Evolutionary conservation across 2,888 invertebrate species (phyloP).

Genomic region (Cyaniris semiargus): DNA sequence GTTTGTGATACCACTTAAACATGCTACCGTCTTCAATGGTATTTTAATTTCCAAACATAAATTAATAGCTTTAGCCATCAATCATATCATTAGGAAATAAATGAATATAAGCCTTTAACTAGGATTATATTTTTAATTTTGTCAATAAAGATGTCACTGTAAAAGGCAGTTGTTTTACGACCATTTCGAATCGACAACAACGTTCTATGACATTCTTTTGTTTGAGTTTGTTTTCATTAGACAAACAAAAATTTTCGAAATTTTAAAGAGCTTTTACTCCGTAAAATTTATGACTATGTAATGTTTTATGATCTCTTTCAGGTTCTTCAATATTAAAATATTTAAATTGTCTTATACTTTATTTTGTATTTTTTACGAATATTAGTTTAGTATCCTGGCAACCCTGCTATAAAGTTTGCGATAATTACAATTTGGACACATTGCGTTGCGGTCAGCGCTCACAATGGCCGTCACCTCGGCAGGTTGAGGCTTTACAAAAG

Average conservation of each 20-base stretch:
- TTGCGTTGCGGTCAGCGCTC: slow-evolving; percentile 46
- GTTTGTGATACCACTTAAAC: slow-evolving; percentile 45
- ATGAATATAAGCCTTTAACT: neutral
- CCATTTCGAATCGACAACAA: neutral
- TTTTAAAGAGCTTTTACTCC: neutral
- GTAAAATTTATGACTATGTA: neutral
- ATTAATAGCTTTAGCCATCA: neutral
- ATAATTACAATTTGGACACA: slow-evolving; percentile 45
- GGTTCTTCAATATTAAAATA: neutral
- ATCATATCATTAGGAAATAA: neutral
- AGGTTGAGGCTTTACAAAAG: slow-evolving; percentile 13
- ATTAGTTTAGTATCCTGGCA: neutral
- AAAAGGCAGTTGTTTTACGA: neutral
- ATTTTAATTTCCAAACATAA: slow-evolving; percentile 27
- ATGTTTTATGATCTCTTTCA: neutral
- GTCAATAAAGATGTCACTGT: neutral
- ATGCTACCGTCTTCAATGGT: slow-evolving; percentile 41
- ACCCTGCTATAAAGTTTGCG: slow-evolving; percentile 16
- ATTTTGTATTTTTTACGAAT: neutral
- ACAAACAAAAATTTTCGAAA: neutral
- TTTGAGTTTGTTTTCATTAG: neutral
- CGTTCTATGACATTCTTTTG: neutral
- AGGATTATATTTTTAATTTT: neutral
- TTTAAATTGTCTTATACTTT: neutral
- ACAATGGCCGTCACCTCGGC: slow-evolving; percentile 44